Percentiles rank a stretch among this genome's conserved stretches.
These are phyloP conservation scores for Leptopilina syphax DNA, from an alignment of 2,888 invertebrate genomes.

Conservation along the genomic window DNA sequence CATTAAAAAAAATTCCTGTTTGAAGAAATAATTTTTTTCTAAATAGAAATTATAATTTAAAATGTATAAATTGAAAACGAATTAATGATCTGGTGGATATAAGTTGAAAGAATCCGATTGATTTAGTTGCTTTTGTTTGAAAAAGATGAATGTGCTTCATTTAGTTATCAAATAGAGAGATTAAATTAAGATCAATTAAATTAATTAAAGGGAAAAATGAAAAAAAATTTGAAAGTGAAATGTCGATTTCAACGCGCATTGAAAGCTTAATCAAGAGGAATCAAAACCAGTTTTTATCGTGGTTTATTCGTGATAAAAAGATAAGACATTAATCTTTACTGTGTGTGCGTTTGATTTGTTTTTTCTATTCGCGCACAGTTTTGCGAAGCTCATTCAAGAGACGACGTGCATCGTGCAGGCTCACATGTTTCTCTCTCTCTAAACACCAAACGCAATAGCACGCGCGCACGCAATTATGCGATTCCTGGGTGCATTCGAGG, in stretches of 20 bases:
- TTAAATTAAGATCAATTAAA: conserved; percentile 15
- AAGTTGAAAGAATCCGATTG: background rate
- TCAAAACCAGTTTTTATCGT: conserved; percentile 31
- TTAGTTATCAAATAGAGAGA: background rate
- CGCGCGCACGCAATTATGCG: conserved; percentile 22
- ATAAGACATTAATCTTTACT: conserved; percentile 25
- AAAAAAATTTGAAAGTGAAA: conserved; percentile 1
- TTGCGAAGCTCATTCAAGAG: background rate
- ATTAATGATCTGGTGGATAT: background rate
- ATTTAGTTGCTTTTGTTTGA: background rate
- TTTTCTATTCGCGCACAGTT: background rate
- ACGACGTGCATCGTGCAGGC: background rate
- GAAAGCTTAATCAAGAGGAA: conserved; percentile 13
- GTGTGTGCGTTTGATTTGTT: background rate
- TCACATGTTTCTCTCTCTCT: conserved; percentile 1
- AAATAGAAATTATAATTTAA: no score
- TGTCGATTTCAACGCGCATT: background rate
- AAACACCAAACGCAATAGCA: conserved; percentile 20
- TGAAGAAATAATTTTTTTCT: no score
- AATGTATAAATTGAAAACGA: background rate
- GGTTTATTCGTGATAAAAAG: conserved; percentile 13
- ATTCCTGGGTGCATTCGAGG: conserved; percentile 22
- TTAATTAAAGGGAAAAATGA: background rate
- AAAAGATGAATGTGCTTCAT: background rate
- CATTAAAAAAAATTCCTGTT: no score